Conservation (phyloP, 1,140 invertebrate genomes). For the Sesamia nonagrioides region DNA sequence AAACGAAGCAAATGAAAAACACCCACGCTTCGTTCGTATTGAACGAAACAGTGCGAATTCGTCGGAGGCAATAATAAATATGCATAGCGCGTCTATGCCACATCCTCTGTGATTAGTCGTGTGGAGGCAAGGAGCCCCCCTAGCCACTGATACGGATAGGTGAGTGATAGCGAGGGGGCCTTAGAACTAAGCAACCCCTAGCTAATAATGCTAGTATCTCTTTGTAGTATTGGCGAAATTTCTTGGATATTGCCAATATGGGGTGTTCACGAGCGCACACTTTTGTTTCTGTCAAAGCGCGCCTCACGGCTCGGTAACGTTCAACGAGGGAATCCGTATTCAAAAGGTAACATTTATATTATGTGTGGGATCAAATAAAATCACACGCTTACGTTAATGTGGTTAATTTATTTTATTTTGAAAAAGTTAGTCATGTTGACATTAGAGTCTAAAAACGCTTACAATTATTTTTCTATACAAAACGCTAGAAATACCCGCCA, state of each 20-base stretch:
- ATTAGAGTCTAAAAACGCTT: too few species aligned
- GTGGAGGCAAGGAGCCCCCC: conserved; percentile 59
- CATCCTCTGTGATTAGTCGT: conserved; percentile 86
- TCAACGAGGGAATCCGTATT: conserved; percentile 41
- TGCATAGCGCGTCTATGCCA: conserved; percentile 85
- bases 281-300: conserved; percentile 81
- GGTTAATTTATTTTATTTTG: neutral
- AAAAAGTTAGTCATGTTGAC: too few species aligned
- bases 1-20: conserved; percentile 84
- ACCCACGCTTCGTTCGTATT: conserved; percentile 74
- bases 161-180: conserved; percentile 84
- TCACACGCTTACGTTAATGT: neutral
- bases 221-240: conserved; percentile 81
- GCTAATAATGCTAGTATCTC: conserved; percentile 84
- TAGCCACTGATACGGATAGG: conserved; percentile 78
- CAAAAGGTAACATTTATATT: conserved; percentile 39
- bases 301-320: conserved; percentile 47
- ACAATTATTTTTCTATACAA: neutral
- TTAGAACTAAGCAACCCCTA: conserved; percentile 75
- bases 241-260: conserved; percentile 87
- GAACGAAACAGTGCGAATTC: conserved; percentile 79
- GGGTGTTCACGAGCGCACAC: conserved; percentile 77
- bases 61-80: conserved; percentile 84
- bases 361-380: conserved; percentile 18
- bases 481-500: neutral